These are phyloP conservation scores for Graptemys geographica DNA, from an alignment of 2,797 vertebrate species.

Conservation along the genomic window DNA sequence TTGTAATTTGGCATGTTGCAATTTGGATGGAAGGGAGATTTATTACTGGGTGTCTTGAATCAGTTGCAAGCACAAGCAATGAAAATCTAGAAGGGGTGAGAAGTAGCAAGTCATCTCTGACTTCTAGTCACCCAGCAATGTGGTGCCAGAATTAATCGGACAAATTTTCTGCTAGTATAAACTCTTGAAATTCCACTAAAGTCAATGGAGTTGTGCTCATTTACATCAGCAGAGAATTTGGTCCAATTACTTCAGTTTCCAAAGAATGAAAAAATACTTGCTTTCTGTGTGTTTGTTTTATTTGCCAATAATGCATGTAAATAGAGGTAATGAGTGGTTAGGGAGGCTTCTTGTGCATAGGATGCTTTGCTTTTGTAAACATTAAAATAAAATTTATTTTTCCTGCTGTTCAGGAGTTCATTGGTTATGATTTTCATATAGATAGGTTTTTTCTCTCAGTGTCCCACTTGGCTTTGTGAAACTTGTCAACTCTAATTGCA, in stretches of 20 bases:
- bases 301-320: constrained; percentile 11
- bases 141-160: neutral
- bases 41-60: neutral
- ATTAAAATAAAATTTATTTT: constrained; percentile 72
- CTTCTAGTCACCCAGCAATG: neutral
- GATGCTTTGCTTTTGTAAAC: constrained; percentile 74
- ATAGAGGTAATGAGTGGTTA: constrained; percentile 43
- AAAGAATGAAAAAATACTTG: constrained; percentile 38
- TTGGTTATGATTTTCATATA: neutral
- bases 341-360: constrained; percentile 61
- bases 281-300: constrained; percentile 12
- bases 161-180: accelerated
- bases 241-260: neutral
- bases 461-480: neutral
- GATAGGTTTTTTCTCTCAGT: neutral
- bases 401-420: constrained; percentile 53
- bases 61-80: neutral
- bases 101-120: neutral
- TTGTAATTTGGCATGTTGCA: constrained; percentile 17
- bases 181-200: neutral
- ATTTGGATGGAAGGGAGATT: neutral
- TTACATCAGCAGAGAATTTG: constrained; percentile 21
- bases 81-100: neutral
- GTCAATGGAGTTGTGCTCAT: neutral
- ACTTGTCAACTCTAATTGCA: neutral